A percentile compares a stretch with the other conserved stretches of the same genome.
Conservation (phyloP, 2,113 vertebrate species). For the Mus pahari region DNA sequence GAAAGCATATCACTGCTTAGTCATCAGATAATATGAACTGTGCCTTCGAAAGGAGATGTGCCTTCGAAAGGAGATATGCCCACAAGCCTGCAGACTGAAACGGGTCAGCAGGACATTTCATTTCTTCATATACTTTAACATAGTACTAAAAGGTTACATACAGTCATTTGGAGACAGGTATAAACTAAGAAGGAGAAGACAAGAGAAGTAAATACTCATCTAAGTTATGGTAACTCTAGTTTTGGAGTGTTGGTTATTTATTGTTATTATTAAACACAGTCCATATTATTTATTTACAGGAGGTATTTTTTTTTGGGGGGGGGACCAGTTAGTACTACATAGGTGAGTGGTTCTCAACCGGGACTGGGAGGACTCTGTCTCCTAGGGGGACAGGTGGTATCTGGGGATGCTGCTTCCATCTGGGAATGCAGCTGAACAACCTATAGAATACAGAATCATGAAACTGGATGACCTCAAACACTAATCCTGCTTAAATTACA, state of each 20-base stretch:
- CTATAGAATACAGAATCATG: not conserved
- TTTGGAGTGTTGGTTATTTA: not conserved
- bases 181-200: no score
- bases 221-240: not conserved
- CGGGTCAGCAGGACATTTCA: not conserved
- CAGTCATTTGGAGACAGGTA: not conserved
- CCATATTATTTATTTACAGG: not conserved
- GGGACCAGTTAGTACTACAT: not conserved
- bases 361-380: not conserved
- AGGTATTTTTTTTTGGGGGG: not conserved
- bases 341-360: not conserved
- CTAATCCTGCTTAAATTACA: not conserved
- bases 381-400: not conserved
- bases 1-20: not conserved
- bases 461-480: not conserved
- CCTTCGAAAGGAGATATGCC: not conserved
- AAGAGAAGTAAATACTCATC: not conserved
- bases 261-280: not conserved
- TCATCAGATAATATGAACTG: not conserved
- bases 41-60: not conserved
- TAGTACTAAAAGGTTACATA: not conserved
- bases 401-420: not conserved
- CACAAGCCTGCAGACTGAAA: not conserved
- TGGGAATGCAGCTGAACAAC: not conserved
- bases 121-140: fast-evolving